Evolutionary conservation across 2,888 invertebrate species (phyloP).

Genomic region (Bunonema sp.): DNA sequence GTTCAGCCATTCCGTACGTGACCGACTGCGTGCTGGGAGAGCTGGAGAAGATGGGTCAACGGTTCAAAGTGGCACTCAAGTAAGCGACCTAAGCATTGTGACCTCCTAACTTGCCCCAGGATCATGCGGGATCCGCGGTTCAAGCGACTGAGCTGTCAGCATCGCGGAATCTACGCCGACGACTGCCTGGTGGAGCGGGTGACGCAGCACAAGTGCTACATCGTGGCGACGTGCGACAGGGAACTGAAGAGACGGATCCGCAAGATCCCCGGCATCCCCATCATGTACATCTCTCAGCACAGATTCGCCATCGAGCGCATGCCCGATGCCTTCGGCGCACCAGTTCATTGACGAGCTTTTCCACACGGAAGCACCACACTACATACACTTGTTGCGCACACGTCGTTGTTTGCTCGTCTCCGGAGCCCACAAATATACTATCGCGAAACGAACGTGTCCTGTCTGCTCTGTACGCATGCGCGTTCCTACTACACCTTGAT

Average conservation of each 20-base stretch:
- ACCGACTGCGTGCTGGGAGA: conserved; percentile 95
- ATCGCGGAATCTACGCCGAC: conserved; percentile 96
- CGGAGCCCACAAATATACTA: too few relatives aligned
- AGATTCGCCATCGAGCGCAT: conserved; percentile 85
- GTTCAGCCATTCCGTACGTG: conserved; percentile 75
- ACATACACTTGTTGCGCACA: too few relatives aligned
- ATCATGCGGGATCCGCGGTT: conserved; percentile 86
- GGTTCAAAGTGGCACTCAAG: conserved; percentile 79
- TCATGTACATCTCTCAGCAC: conserved; percentile 86
- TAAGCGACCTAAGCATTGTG: conserved; percentile 14
- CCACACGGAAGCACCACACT: background rate
- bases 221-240: conserved; percentile 95
- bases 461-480: too few relatives aligned
- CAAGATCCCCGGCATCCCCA: conserved; percentile 94
- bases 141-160: conserved; percentile 75
- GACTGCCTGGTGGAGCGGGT: conserved; percentile 90
- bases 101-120: conserved; percentile 28
- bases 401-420: too few relatives aligned
- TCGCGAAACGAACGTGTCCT: too few relatives aligned
- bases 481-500: too few relatives aligned
- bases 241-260: conserved; percentile 82
- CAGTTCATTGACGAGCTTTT: conserved; percentile 50
- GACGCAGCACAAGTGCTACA: conserved; percentile 94
- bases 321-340: conserved; percentile 95
- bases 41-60: conserved; percentile 83